Evolutionary conservation across 2,888 invertebrate genomes (phyloP).

Genomic region (Dynastes grantii): DNA sequence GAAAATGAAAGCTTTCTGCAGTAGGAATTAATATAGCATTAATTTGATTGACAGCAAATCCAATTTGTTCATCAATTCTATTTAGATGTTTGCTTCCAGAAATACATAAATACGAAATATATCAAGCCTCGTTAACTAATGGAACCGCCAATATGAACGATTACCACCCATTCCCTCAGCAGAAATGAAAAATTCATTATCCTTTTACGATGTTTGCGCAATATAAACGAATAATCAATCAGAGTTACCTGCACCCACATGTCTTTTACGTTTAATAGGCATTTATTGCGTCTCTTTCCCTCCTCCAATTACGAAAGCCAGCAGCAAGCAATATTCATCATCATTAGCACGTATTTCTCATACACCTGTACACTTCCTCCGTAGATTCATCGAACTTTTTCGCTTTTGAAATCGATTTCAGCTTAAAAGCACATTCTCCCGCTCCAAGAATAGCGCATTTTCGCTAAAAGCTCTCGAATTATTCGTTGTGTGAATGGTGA

Average conservation of each 20-base stretch:
- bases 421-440: slow-evolving; percentile 4
- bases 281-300: neutral
- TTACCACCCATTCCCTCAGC: neutral
- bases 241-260: neutral
- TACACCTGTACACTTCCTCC: neutral
- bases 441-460: neutral
- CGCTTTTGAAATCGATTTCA: slow-evolving; percentile 15
- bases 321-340: neutral
- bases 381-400: slow-evolving; percentile 8
- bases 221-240: neutral
- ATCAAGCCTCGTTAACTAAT: neutral
- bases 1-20: neutral
- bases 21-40: neutral
- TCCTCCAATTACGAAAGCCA: neutral
- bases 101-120: neutral
- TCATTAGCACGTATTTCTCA: slow-evolving; percentile 6
- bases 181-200: neutral
- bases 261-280: neutral
- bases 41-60: neutral
- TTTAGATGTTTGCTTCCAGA: neutral
- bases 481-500: neutral
- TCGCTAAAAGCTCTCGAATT: neutral
- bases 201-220: neutral
- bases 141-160: neutral
- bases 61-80: neutral